Evolutionary conservation across 2,888 invertebrate species (phyloP).

Genomic region (Melanostoma mellinum): DNA sequence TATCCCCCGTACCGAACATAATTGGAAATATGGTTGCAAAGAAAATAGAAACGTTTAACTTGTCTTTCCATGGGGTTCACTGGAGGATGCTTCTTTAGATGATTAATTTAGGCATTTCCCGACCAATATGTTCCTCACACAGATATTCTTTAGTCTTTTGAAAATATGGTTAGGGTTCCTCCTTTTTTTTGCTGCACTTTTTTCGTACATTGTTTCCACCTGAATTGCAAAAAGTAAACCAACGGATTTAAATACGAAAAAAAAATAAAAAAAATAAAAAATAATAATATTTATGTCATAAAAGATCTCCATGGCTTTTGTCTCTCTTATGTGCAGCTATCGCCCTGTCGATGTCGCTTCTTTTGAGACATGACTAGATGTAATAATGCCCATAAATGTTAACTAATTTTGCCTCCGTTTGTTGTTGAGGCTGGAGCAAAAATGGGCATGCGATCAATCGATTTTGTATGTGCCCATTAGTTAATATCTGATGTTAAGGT

Average conservation of each 20-base stretch:
- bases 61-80: neutral
- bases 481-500: conserved; percentile 46
- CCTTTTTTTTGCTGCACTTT: conserved; percentile 15
- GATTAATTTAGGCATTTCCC: conserved; percentile 50
- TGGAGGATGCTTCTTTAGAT: conserved; percentile 28
- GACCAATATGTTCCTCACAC: neutral
- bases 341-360: conserved; percentile 12
- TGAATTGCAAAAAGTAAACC: conserved; percentile 57
- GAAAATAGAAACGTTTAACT: conserved; percentile 60
- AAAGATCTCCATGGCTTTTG: conserved; percentile 59
- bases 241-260: neutral
- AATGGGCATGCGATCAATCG: neutral
- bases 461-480: conserved; percentile 54
- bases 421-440: conserved; percentile 27
- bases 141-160: conserved; percentile 34
- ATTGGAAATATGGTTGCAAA: conserved; percentile 50
- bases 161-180: conserved; percentile 53
- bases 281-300: neutral
- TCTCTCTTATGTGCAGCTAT: conserved; percentile 57
- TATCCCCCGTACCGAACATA: conserved; percentile 37
- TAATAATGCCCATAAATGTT: conserved; percentile 72
- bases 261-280: no score
- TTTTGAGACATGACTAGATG: conserved; percentile 59
- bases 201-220: conserved; percentile 53
- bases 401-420: conserved; percentile 63